Evolutionary conservation across 2,888 invertebrate genomes (phyloP).

Genomic region (Parasteatoda lunata): DNA sequence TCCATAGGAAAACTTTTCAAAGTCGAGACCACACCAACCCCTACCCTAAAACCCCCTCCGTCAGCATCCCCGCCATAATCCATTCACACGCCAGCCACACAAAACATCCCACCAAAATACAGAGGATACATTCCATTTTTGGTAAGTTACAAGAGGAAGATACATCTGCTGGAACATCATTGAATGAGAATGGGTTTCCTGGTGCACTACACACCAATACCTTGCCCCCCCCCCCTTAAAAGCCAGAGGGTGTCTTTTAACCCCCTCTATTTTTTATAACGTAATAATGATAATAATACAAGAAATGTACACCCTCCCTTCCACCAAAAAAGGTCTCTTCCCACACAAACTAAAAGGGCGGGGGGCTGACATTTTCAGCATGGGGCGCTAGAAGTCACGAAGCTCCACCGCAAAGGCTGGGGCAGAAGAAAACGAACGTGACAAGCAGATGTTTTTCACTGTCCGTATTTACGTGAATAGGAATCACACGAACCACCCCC

Average conservation of each 20-base stretch:
- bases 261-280: constrained; percentile 24
- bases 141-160: background rate
- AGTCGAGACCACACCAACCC: too few relatives aligned
- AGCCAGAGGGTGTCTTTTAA: background rate
- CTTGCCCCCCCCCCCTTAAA: background rate
- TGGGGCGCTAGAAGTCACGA: constrained; percentile 51
- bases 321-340: background rate
- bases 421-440: constrained; percentile 20
- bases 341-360: background rate
- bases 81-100: background rate
- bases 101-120: background rate
- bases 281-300: constrained; percentile 45
- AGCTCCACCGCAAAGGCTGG: constrained; percentile 26
- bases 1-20: too few relatives aligned
- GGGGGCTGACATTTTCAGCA: background rate
- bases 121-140: background rate
- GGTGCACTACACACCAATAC: constrained; percentile 16
- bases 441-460: constrained; percentile 44
- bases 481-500: constrained; percentile 21
- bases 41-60: background rate
- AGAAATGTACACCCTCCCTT: constrained; percentile 10
- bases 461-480: constrained; percentile 26
- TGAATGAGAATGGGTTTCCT: background rate
- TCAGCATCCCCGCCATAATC: background rate
- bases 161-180: constrained; percentile 22